Evolutionary conservation across 2,888 invertebrate species (phyloP).

Genomic region (Ditula angustiorana): DNA sequence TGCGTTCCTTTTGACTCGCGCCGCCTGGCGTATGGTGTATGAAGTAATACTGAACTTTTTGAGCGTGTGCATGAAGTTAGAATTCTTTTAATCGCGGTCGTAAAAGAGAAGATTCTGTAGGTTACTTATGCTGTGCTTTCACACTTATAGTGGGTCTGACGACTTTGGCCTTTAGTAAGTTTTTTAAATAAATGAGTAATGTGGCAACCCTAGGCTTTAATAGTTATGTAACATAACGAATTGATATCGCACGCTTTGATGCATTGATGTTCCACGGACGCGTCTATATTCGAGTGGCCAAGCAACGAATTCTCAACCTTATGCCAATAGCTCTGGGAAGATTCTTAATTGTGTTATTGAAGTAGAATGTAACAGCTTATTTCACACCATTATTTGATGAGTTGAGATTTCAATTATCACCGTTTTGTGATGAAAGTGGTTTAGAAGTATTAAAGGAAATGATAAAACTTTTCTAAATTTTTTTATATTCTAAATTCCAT

Average conservation of each 20-base stretch:
- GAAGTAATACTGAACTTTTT: too few species aligned
- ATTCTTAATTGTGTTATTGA: not conserved
- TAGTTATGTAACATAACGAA: conserved; percentile 33
- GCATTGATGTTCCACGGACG: conserved; percentile 8
- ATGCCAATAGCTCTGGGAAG: not conserved
- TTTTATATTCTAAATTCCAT: too few species aligned
- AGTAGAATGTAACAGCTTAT: conserved; percentile 13
- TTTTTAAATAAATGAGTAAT: not conserved
- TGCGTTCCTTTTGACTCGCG: too few species aligned
- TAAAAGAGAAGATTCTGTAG: too few species aligned
- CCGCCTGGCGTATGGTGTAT: too few species aligned
- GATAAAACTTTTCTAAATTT: not conserved
- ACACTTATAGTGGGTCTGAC: too few species aligned
- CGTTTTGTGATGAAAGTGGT: conserved; percentile 32
- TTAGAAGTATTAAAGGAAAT: not conserved
- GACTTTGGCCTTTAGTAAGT: too few species aligned
- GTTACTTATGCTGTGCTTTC: too few species aligned
- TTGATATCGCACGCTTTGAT: conserved; percentile 35
- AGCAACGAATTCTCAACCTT: not conserved
- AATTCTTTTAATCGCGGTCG: too few species aligned
- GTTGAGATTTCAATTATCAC: conserved; percentile 24
- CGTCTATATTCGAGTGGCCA: not conserved
- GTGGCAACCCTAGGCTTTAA: conserved; percentile 18
- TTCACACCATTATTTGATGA: conserved; percentile 31
- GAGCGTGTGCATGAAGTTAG: too few species aligned